Conservation (phyloP, 2,113 vertebrate genomes). For the Amblyopsis rosae region DNA sequence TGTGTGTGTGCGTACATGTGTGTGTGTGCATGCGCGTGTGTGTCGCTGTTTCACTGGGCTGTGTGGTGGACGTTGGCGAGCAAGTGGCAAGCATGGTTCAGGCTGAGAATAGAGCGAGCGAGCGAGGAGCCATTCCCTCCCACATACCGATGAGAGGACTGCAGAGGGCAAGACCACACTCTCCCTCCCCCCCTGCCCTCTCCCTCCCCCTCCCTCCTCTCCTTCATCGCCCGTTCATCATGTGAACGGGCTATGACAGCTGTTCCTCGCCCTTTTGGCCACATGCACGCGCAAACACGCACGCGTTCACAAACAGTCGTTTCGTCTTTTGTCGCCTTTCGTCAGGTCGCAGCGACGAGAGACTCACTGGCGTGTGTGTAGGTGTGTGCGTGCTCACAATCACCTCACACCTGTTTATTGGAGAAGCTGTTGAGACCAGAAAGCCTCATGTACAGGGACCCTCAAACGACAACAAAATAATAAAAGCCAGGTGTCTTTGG, state of each 20-base stretch:
- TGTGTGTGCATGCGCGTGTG: constrained; percentile 5
- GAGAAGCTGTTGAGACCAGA: not conserved
- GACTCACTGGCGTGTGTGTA: not conserved
- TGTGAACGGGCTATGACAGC: not conserved
- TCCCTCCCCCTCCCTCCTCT: not conserved
- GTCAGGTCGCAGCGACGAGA: not conserved
- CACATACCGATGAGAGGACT: constrained; percentile 63
- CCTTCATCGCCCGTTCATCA: not conserved
- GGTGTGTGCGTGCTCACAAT: not conserved
- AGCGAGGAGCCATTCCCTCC: constrained; percentile 30
- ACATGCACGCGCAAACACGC: no score
- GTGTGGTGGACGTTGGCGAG: constrained; percentile 29
- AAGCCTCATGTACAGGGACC: not conserved
- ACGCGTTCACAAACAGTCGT: no score
- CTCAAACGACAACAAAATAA: not conserved
- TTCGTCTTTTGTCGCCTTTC: no score
- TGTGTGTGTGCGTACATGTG: constrained; percentile 12
- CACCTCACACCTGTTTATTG: not conserved
- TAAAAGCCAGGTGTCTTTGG: not conserved
- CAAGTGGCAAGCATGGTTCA: constrained; percentile 31
- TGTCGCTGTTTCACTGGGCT: not conserved
- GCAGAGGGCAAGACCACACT: constrained; percentile 27
- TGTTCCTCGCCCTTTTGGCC: no score
- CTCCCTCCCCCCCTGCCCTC: not conserved
- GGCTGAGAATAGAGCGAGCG: constrained; percentile 42